Conservation (phyloP, 2,888 invertebrate species). For the Hemithea aestivaria region DNA sequence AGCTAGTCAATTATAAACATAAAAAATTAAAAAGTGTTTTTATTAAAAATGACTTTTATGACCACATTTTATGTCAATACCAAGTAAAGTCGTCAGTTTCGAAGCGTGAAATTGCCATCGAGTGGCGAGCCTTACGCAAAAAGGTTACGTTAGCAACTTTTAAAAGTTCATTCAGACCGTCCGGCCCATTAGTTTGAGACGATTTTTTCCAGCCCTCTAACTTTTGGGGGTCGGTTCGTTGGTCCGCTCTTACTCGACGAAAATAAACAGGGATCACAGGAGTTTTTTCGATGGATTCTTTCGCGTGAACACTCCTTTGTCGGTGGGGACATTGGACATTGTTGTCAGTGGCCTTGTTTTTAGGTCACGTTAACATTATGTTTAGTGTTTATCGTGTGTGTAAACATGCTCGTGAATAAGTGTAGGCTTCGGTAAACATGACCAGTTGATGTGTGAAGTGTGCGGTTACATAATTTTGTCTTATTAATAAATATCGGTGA, state of each 20-base stretch:
- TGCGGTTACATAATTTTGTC: constrained; percentile 1
- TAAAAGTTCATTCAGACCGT: constrained; percentile 56
- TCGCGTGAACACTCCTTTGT: constrained; percentile 39
- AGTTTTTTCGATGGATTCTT: constrained; percentile 48
- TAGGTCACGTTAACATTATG: constrained; percentile 13
- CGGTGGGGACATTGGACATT: constrained; percentile 2
- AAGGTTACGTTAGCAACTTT: constrained; percentile 45
- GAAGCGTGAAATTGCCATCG: constrained; percentile 17
- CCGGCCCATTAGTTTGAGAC: constrained; percentile 65
- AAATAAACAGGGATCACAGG: constrained; percentile 56
- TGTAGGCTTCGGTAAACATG: constrained; percentile 5
- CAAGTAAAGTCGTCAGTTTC: constrained; percentile 13
- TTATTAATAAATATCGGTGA: not conserved
- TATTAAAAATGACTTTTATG: too few species aligned
- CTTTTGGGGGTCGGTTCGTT: constrained; percentile 41
- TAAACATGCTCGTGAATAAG: constrained; percentile 11
- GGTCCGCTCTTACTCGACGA: constrained; percentile 36
- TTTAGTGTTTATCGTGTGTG: constrained; percentile 11
- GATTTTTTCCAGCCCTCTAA: constrained; percentile 58
- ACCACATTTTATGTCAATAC: constrained; percentile 6
- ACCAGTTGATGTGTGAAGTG: constrained; percentile 2
- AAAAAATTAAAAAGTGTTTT: too few species aligned
- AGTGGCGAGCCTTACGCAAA: constrained; percentile 24
- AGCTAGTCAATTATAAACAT: too few species aligned
- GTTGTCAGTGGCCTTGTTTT: constrained; percentile 7